phyloP scores from a whole-genome alignment of 2,797 vertebrate species.

The Tokudaia muenninki region DNA sequence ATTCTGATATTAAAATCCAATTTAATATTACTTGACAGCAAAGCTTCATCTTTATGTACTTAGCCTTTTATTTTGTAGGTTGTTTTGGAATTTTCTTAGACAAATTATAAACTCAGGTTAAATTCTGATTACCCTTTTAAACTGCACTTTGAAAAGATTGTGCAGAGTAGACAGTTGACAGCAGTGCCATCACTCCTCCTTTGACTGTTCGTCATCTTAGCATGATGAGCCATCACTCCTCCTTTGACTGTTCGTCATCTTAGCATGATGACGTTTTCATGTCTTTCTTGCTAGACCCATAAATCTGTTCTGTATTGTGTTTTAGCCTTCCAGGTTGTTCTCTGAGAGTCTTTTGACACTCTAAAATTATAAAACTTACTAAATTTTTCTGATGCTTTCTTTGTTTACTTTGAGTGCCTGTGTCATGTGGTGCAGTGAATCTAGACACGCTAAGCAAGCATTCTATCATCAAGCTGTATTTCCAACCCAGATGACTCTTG shows the following conservation, averaged over 20 bases:
- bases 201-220: not conserved
- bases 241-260: not conserved
- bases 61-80: conserved; percentile 9
- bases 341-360: conserved; percentile 34
- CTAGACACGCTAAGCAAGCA: not conserved
- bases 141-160: conserved; percentile 26
- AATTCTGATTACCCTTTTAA: conserved; percentile 42
- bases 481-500: not conserved
- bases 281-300: not conserved
- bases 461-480: not conserved
- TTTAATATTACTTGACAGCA: not conserved
- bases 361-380: not conserved
- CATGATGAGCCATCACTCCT: not conserved
- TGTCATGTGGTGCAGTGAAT: no score
- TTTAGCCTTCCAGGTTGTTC: not conserved
- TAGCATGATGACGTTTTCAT: conserved; percentile 22
- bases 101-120: conserved; percentile 35
- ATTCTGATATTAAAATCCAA: not conserved
- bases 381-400: not conserved
- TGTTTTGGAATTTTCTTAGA: conserved; percentile 21
- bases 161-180: conserved; percentile 11
- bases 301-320: not conserved
- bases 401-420: not conserved
- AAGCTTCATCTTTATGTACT: conserved; percentile 1
- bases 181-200: not conserved